Base-by-base conservation (phyloP, 2,113 vertebrate genomes). In the Oxyruncus cristatus region DNA sequence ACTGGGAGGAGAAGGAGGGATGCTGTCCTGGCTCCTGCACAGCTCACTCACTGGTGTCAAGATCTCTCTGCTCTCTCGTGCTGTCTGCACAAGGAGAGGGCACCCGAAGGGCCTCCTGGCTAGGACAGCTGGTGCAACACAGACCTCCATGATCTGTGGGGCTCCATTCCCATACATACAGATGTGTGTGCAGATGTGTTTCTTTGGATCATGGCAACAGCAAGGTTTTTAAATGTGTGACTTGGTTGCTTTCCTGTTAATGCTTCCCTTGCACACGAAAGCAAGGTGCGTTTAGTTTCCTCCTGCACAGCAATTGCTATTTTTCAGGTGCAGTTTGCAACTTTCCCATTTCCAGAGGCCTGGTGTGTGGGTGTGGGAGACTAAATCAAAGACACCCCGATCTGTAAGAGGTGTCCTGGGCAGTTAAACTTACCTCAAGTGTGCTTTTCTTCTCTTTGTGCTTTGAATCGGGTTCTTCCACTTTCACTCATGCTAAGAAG, bases 361-460 rank as follows among this genome's bases (percentile, higher is more conserved):
- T 84, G 47, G 7, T 5, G 2, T 63, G 79, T 89, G 88, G 83
- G 88, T 93, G 82, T 96, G 94, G 85, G 79, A 95, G 88, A 90
- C 76, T 53, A 91, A 94, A 93, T 93, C 75, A 93, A 83, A 95
- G 72, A 21, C 85, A 90, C n/a, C 41, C 46, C 4, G 0, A 21
- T 65, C 77, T 56, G 44, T 53, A 46, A 91, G 87, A 87, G 73
- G 39, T 77, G 61, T 77, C 63, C 73, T 88, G 87, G 73, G 62
- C 74, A 93, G 84, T 75, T 85, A 65, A 76, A 91, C 44, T 27
- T 37, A 71, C 37, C 42, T 63, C 56, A 59, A 7, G 32, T 26
- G 13, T 68, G 8, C 59, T 73, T 68, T 55, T 85, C 58, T 70
- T 59, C 44, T 66, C 67, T 59, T 53, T 76, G 39, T 85, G 44